A percentile compares a stretch with the other conserved stretches of the same genome.
These are phyloP conservation scores for Lordiphosa andalusiaca DNA, from an alignment of 2,888 invertebrate species.

Conservation along the genomic window DNA sequence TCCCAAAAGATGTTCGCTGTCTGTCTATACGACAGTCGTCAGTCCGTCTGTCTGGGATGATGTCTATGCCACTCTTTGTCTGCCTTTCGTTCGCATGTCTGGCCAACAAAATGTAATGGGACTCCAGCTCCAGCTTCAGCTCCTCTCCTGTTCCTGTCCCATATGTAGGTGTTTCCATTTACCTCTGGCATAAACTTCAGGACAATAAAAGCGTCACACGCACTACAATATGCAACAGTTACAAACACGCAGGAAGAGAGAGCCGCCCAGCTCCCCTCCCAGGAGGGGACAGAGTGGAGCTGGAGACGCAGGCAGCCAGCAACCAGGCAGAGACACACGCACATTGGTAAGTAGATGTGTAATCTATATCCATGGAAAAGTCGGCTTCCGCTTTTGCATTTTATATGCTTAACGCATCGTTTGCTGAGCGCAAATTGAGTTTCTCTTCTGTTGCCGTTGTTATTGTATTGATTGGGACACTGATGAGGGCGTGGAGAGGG, in stretches of 20 bases:
- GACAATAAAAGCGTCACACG: conserved; percentile 53
- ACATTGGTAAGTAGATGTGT: conserved; percentile 49
- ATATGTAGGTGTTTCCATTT: conserved; percentile 30
- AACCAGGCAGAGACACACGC: conserved; percentile 21
- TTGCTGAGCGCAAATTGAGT: conserved; percentile 60
- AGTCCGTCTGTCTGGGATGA: conserved; percentile 4
- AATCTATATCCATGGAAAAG: conserved; percentile 59
- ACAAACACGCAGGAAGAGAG: conserved; percentile 34
- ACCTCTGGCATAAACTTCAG: conserved; percentile 22
- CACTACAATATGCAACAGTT: conserved; percentile 66
- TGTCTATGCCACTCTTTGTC: conserved; percentile 40
- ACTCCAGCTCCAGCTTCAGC: conserved; percentile 20
- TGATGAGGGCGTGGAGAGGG: too few relatives aligned
- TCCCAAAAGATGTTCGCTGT: conserved; percentile 29
- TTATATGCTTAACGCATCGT: conserved; percentile 70
- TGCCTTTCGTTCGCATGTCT: conserved; percentile 26
- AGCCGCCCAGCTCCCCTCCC: not conserved
- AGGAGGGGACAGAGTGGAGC: not conserved
- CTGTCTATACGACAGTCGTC: conserved; percentile 5
- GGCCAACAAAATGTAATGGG: conserved; percentile 32
- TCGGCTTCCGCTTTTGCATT: conserved; percentile 61
- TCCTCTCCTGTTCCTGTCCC: conserved; percentile 19
- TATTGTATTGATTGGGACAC: conserved; percentile 34
- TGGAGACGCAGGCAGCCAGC: not conserved
- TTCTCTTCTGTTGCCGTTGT: conserved; percentile 36